Evolutionary conservation across 2,888 invertebrate species (phyloP).

Genomic region (Cheilosia vernalis): DNA sequence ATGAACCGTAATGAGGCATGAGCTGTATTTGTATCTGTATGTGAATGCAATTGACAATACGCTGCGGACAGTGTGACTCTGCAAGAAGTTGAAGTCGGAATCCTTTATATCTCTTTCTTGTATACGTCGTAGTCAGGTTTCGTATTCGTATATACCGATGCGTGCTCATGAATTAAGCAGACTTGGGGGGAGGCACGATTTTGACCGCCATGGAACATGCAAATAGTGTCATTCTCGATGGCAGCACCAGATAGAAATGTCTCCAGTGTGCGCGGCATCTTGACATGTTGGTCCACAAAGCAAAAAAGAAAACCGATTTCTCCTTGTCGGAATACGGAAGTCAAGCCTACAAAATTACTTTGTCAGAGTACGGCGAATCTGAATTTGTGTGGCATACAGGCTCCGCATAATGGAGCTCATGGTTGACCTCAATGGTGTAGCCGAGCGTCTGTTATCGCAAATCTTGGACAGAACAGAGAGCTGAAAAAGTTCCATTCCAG

Average conservation of each 20-base stretch:
- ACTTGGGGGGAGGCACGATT: slow-evolving; percentile 47
- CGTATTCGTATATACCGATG: slow-evolving; percentile 1
- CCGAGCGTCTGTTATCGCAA: slow-evolving; percentile 40
- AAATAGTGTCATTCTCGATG: slow-evolving; percentile 73
- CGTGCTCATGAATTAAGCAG: slow-evolving; percentile 44
- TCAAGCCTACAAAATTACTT: slow-evolving; percentile 54
- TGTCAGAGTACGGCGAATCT: slow-evolving; percentile 37
- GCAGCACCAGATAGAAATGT: slow-evolving; percentile 68
- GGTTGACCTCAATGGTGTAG: slow-evolving; percentile 57
- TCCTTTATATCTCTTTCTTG: slow-evolving; percentile 13
- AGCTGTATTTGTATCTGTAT: slow-evolving; percentile 16
- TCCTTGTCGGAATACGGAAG: slow-evolving; percentile 65
- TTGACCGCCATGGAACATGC: slow-evolving; percentile 71
- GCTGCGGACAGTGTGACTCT: slow-evolving; percentile 30
- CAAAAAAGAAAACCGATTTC: slow-evolving; percentile 48
- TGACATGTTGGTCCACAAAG: slow-evolving; percentile 40
- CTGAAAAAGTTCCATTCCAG: slow-evolving; percentile 34
- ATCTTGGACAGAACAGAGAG: slow-evolving; percentile 35
- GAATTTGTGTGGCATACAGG: slow-evolving; percentile 50
- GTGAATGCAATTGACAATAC: slow-evolving; percentile 40
- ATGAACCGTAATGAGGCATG: slow-evolving; percentile 50
- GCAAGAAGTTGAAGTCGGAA: slow-evolving; percentile 7
- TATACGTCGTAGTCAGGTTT: no score
- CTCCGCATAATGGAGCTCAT: slow-evolving; percentile 42
- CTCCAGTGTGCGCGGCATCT: slow-evolving; percentile 38